Conservation (phyloP, 30 jellyfish, hydroid and myxozoan genomes). For the Rhopilema esculentum region DNA sequence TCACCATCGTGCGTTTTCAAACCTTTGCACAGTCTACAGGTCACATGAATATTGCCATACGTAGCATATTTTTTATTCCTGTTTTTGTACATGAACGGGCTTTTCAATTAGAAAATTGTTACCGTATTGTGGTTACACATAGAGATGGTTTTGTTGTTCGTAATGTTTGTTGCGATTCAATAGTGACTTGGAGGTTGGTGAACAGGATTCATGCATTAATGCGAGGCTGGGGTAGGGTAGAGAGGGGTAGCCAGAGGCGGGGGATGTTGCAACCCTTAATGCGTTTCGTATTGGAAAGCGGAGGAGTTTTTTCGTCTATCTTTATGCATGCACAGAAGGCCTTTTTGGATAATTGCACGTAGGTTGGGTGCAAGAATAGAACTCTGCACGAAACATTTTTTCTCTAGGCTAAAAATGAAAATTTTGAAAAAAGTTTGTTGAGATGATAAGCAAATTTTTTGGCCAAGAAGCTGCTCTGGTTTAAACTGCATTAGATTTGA, state of each 20-base stretch:
- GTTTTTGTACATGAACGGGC: not conserved
- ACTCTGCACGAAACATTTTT: too few relatives aligned
- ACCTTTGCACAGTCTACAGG: not conserved
- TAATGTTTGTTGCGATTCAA: not conserved
- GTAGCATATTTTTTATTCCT: constrained; percentile 47
- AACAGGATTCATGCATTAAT: not conserved
- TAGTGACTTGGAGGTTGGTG: not conserved
- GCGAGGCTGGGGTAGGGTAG: not conserved
- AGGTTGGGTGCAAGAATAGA: too few relatives aligned
- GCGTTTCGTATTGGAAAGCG: too few relatives aligned
- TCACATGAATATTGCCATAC: constrained; percentile 20
- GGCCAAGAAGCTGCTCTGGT: too few relatives aligned
- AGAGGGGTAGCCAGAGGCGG: not conserved
- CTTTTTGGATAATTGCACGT: too few relatives aligned
- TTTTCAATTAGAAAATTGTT: not conserved
- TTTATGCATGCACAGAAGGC: too few relatives aligned
- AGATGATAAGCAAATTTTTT: too few relatives aligned
- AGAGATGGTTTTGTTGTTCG: not conserved
- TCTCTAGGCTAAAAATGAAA: too few relatives aligned
- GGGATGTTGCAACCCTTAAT: too few relatives aligned
- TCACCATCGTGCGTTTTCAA: not conserved
- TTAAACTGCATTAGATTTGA: too few relatives aligned
- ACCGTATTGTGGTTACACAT: not conserved
- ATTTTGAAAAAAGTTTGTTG: too few relatives aligned
- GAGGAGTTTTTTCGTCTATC: too few relatives aligned